Conservation (phyloP, 2,113 vertebrate genomes). For the Salvelinus fontinalis region DNA sequence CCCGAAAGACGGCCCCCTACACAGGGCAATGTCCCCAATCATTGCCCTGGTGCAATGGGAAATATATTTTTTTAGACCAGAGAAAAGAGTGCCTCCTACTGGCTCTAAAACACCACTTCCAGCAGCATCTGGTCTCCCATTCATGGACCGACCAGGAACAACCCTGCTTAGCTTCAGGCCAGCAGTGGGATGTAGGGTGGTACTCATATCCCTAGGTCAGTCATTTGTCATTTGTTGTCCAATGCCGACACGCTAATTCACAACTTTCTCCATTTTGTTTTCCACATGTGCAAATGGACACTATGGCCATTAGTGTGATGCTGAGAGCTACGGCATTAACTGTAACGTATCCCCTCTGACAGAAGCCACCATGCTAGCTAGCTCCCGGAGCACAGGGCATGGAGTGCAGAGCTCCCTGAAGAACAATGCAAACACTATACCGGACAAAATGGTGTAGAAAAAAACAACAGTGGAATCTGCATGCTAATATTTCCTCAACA, state of each 20-base stretch:
- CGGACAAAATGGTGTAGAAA: constrained; percentile 77
- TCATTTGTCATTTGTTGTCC: not conserved
- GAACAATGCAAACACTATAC: constrained; percentile 81
- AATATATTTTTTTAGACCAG: no score
- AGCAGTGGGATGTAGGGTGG: no score
- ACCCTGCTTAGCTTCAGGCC: no score
- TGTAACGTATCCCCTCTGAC: constrained; percentile 48
- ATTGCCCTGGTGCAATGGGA: no score
- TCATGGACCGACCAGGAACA: no score
- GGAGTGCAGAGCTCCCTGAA: constrained; percentile 68
- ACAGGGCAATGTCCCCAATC: no score
- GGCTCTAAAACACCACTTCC: no score
- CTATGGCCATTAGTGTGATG: not conserved
- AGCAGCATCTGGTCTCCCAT: no score
- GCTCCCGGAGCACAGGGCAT: constrained; percentile 68
- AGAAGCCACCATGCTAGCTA: constrained; percentile 49
- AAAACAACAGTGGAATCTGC: constrained; percentile 84
- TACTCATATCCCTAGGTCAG: not conserved
- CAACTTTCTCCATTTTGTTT: no score
- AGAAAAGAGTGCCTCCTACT: no score
- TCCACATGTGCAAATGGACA: not conserved
- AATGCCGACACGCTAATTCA: not conserved
- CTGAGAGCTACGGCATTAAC: not conserved
- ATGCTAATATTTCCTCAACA: constrained; percentile 86
- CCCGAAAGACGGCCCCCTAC: no score